Evolutionary conservation across 2,797 vertebrate species (phyloP), one percentile per base, ranked within the genome.

Genomic region (Halcyon chelicuti): DNA sequence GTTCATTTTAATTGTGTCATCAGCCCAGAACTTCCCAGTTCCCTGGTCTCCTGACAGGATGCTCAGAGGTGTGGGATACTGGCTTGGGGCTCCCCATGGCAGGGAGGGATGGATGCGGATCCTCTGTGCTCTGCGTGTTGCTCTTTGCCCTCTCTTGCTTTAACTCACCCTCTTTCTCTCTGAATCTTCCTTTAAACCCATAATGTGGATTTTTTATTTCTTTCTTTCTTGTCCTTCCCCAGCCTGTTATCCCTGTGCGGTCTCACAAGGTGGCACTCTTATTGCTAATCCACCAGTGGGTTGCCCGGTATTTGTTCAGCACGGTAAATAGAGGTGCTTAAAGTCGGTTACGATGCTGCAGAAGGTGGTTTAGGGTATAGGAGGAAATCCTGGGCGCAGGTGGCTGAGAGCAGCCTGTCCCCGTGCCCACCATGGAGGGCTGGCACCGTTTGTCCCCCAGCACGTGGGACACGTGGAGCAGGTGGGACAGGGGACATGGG

Each of bases 241-340:
- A 20, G 28, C 13, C 39, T 88, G 81, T 86, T 60, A 90, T 78
- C 90, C 83, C 75, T 26, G 67, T 23, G 3, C 66, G 92, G 86
- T 93, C 90, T 94, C 92, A 90, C 90, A 78, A 90, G 92, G 71
- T 93, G 90, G 87, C 79, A 86, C 66, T 93, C 71, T 94, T 85
- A 74, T 82, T 85, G 66, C 84, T 82, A 8, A 31, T 39, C 57
- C 61, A 52, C 57, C 66, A 1, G 37, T 11, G 14, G 21, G 33
- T 70, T 70, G 52, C 65, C 61, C 29, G 26, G 11, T 51, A 8
- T 77, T 87, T 40, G 47, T 46, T 80, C 55, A 44, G 62, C 58
- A 5, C 57, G 9, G 62, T 23, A 40, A 80, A 67, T 23, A 16
- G 2, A 13, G 5, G 21, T 42, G n/a, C 81, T 75, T n/a, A 29